Evolutionary conservation across 2,113 vertebrate species (phyloP), one percentile per base, ranked within the genome.

Genomic region (Hemibagrus wyckioides): DNA sequence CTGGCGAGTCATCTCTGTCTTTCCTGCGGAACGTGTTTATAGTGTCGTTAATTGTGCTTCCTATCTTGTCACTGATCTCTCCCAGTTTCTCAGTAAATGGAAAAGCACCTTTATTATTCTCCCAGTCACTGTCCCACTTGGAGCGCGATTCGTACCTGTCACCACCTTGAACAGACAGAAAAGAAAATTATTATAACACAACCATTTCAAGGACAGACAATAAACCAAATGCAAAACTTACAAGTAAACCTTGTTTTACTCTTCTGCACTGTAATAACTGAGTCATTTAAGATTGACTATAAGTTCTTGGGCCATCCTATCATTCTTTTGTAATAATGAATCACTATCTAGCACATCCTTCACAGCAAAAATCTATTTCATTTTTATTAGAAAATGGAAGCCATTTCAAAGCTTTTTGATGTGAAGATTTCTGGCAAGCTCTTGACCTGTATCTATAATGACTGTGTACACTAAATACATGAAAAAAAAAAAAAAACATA

Each of bases 61-160:
- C 97, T n/a, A 99, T 99, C 94, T 99, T 99, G 93, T 97, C 97
- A 0, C 97, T 96, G 87, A 99, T 97, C 91, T 99, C 98, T 13
- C 97, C 98, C 90, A 99, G 91, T 92, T 98, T 99, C 91, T 99
- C 98, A 65, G 97, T 98, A 94, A 99, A 99, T 23, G 97, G 97
- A 91, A 99, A 99, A 36, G 94, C 89, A 8, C 97, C 93, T 93
- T 98, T 97, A 92, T 91, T 98, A 86, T 94, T 97, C 90, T 99
- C 98, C 97, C 97, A 99, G 83, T 99, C 98, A 14, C 99, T 97
- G 50, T 99, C 98, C 98, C 98, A 99, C 87, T 96, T 98, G 87
- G 95, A 96, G 86, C 94, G 95, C 86, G 94, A 94, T 89, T 98
- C 97, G 86, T 84, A 98, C 90, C 94, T 94, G 91, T 99, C 98